These are phyloP conservation scores for Sebastes trivittatus DNA, from an alignment of 2,797 vertebrate species.

Conservation along the genomic window DNA sequence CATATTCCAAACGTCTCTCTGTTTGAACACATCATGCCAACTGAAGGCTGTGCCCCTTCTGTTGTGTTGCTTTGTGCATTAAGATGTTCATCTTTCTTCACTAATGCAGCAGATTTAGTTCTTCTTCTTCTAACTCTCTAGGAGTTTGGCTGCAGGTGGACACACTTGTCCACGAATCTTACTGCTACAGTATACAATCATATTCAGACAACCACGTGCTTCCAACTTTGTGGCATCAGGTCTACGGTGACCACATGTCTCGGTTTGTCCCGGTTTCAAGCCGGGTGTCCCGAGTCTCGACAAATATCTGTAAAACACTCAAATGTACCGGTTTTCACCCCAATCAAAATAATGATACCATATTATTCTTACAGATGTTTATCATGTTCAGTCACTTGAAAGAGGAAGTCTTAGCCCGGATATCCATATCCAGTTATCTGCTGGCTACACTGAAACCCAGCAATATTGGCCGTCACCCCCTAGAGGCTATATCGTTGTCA, in stretches of 20 bases:
- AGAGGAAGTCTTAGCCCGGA: too few species aligned
- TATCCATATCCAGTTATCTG: neutral
- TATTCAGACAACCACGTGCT: neutral
- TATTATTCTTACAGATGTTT: too few species aligned
- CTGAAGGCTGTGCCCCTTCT: neutral
- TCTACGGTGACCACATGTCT: too few species aligned
- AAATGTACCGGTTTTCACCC: too few species aligned
- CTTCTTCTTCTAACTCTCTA: neutral
- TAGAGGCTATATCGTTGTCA: neutral
- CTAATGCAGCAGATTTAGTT: neutral
- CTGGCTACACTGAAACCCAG: neutral
- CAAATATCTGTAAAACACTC: too few species aligned
- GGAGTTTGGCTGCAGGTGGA: neutral
- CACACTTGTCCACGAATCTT: neutral
- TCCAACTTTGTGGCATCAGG: too few species aligned
- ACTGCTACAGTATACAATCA: neutral
- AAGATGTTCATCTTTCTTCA: neutral
- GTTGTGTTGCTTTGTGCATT: neutral
- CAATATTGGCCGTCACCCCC: neutral
- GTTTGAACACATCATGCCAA: constrained; percentile 3
- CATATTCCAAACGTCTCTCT: neutral
- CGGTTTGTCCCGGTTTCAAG: too few species aligned
- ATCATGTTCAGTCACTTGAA: too few species aligned
- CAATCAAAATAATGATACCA: too few species aligned
- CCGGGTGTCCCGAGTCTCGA: too few species aligned